Conservation (phyloP, 2,113 vertebrate species). For the Noctilio leporinus region DNA sequence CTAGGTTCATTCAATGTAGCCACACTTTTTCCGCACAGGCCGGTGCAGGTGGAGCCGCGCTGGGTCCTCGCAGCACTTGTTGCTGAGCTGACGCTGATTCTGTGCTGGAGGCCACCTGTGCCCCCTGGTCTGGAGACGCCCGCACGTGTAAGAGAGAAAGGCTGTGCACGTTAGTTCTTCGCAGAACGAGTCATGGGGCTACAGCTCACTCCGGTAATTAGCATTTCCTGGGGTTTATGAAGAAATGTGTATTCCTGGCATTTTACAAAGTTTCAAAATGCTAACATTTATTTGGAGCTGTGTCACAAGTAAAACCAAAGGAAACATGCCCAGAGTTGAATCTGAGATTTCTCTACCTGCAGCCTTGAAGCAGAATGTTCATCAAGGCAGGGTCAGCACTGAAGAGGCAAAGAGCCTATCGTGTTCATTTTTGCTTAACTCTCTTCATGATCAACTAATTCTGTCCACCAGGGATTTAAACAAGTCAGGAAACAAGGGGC, state of each 20-base stretch:
- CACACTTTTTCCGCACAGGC: background rate
- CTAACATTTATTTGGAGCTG: constrained; percentile 16
- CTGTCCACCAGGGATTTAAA: background rate
- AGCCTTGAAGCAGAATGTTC: background rate
- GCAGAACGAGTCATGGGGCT: background rate
- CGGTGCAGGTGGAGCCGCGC: background rate
- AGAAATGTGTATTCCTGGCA: constrained; percentile 23
- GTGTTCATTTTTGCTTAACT: background rate
- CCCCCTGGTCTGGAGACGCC: background rate
- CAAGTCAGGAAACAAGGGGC: background rate
- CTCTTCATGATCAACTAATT: background rate
- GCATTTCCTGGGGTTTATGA: background rate
- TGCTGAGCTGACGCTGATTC: background rate
- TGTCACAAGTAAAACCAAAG: constrained; percentile 33
- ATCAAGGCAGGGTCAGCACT: background rate
- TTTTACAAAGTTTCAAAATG: constrained; percentile 43
- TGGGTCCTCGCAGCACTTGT: background rate
- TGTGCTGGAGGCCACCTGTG: background rate
- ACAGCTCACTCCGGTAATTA: background rate
- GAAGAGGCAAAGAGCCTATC: background rate
- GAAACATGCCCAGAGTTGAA: constrained; percentile 27
- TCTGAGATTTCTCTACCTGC: constrained; percentile 1
- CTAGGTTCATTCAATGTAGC: background rate
- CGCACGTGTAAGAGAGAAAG: background rate
- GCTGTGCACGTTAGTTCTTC: background rate